Evolutionary conservation across 2,888 invertebrate species (phyloP).

Genomic region (Drosophila histrio): DNA sequence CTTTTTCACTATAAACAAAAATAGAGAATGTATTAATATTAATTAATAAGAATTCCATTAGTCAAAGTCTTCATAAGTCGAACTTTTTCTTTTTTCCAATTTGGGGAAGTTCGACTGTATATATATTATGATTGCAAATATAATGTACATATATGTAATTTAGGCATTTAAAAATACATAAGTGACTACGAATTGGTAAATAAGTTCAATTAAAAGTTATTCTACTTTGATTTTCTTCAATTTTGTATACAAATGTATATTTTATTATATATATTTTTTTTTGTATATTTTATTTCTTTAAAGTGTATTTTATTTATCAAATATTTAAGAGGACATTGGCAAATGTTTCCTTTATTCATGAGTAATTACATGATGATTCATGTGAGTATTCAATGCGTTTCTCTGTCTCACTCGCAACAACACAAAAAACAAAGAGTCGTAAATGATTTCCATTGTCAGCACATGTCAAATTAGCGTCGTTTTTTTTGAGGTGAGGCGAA

Average conservation of each 20-base stretch:
- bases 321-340: neutral
- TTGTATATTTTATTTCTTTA: neutral
- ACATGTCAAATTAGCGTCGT: slow-evolving; percentile 4
- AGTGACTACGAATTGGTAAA: too few relatives aligned
- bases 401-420: neutral
- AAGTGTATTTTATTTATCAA: neutral
- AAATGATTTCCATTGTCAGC: slow-evolving; percentile 21
- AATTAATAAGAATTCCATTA: too few relatives aligned
- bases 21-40: too few relatives aligned
- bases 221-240: too few relatives aligned
- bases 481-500: slow-evolving; percentile 4
- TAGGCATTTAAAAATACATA: too few relatives aligned
- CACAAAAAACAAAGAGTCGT: slow-evolving; percentile 12
- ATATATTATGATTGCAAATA: too few relatives aligned
- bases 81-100: too few relatives aligned
- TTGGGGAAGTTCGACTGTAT: too few relatives aligned
- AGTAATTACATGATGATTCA: slow-evolving; percentile 11
- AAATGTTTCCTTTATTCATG: neutral
- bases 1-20: too few relatives aligned
- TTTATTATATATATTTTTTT: neutral
- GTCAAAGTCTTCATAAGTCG: too few relatives aligned
- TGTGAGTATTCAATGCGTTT: neutral
- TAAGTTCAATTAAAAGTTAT: too few relatives aligned
- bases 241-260: neutral
- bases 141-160: too few relatives aligned